phyloP scores from a whole-genome alignment of 2,113 vertebrate genomes.

The Carlito syrichta region DNA sequence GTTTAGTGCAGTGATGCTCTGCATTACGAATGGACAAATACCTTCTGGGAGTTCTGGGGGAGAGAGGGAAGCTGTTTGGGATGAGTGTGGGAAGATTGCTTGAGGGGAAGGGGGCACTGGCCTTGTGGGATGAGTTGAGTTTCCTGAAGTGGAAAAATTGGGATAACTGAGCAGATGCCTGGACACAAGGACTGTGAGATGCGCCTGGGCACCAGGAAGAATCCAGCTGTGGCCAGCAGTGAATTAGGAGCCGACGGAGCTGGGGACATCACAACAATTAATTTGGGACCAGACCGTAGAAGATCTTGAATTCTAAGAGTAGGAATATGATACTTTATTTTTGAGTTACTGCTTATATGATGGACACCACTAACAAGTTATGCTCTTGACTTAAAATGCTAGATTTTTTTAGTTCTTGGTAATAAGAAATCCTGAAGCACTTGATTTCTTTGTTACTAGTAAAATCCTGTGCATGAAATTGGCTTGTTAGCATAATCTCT shows the following conservation, averaged over 20 bases:
- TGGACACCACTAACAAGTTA: background rate
- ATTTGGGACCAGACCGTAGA: background rate
- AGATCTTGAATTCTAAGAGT: background rate
- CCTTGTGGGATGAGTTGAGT: background rate
- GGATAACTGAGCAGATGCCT: background rate
- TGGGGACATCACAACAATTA: background rate
- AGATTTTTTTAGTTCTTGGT: constrained; percentile 37
- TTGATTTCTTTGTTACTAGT: constrained; percentile 11
- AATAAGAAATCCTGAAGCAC: background rate
- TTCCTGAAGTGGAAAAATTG: background rate
- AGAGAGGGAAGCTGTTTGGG: background rate
- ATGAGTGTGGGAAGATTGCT: background rate
- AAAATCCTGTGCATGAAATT: background rate
- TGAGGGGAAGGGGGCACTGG: background rate
- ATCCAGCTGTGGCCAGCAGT: background rate
- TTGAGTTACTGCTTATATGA: background rate
- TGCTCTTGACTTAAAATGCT: background rate
- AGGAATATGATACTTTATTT: background rate
- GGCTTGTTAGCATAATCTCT: background rate
- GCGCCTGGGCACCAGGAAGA: background rate
- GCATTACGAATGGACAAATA: background rate
- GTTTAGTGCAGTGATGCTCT: background rate
- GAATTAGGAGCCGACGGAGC: background rate
- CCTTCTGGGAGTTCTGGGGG: background rate
- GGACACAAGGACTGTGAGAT: background rate